phyloP scores from a whole-genome alignment of 2,113 vertebrate species.

The Acanthisitta chloris region DNA sequence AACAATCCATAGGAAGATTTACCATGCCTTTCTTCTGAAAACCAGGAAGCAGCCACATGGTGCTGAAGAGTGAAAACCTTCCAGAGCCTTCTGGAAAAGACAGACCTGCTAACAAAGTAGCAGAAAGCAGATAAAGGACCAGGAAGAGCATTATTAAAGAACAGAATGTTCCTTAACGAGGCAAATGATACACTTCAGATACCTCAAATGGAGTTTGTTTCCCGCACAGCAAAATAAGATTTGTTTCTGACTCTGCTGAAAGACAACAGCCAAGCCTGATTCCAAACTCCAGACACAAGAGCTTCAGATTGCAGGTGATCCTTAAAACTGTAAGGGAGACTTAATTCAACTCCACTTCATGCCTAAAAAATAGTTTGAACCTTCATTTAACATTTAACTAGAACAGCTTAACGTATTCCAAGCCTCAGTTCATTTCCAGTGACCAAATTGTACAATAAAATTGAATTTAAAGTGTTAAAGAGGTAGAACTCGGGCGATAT shows the following conservation, averaged over 20 bases:
- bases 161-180: background rate
- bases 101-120: background rate
- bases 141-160: background rate
- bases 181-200: background rate
- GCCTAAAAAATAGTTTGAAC: background rate
- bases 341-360: background rate
- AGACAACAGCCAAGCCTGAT: background rate
- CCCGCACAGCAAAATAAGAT: background rate
- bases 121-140: background rate
- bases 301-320: background rate
- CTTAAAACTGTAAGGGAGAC: background rate
- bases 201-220: background rate
- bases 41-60: background rate
- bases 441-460: background rate
- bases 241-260: background rate
- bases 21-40: background rate
- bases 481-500: background rate
- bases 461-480: background rate
- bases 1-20: background rate
- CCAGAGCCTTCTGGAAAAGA: background rate
- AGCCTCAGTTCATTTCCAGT: background rate
- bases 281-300: background rate
- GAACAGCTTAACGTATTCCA: background rate
- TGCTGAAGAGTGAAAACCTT: background rate
- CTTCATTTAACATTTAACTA: background rate